phyloP scores from a whole-genome alignment of 1,140 invertebrate species.

The Hestina assimilis region DNA sequence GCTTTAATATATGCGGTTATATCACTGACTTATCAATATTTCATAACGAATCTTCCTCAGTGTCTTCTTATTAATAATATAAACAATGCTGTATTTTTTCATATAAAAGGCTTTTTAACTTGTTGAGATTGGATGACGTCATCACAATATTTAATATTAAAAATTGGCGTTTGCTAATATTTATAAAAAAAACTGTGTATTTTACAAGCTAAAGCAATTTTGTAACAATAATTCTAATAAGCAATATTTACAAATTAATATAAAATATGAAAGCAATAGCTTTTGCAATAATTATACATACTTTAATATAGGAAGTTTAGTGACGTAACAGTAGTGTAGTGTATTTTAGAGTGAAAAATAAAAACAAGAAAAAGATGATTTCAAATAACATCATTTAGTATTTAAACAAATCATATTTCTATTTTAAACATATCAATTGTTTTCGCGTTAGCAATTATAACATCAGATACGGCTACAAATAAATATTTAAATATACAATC shows the following conservation, averaged over 20 bases:
- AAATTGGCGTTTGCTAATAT: no score
- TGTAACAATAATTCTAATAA: slow-evolving; percentile 3
- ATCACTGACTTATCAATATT: neutral
- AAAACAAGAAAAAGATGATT: no score
- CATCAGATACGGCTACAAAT: no score
- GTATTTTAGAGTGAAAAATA: no score
- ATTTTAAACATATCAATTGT: no score
- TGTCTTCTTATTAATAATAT: neutral
- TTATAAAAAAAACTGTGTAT: neutral
- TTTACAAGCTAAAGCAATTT: no score
- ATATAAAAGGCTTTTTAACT: neutral
- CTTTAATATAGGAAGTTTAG: no score
- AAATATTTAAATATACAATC: no score
- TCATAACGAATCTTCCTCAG: neutral
- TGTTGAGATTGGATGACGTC: neutral
- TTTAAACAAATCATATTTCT: no score
- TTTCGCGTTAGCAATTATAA: no score
- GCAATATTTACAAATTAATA: slow-evolving; percentile 5
- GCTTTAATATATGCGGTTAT: slow-evolving; percentile 16
- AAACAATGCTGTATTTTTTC: neutral
- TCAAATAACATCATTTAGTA: no score
- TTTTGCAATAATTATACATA: neutral
- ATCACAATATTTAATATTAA: neutral
- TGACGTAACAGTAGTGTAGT: no score
- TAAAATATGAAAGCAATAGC: neutral